Evolutionary conservation across 2,113 vertebrate species (phyloP).

Genomic region (Podiceps cristatus): DNA sequence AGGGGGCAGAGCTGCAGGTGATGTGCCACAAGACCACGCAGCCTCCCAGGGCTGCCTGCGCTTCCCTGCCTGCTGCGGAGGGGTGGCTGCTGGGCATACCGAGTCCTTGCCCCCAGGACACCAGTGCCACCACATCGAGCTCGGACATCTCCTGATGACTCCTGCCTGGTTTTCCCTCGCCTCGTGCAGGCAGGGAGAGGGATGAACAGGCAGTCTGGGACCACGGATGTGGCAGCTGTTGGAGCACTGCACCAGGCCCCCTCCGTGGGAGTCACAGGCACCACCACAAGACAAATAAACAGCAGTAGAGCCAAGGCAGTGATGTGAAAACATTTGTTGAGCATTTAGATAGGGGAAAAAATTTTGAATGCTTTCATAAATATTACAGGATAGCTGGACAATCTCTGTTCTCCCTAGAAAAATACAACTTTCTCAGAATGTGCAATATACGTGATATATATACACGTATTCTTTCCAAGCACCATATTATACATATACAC

Average conservation of each 20-base stretch:
- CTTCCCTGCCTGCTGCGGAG: not conserved
- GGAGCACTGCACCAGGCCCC: accelerated
- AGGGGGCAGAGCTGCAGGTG: too few relatives aligned
- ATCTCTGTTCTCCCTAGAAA: not conserved
- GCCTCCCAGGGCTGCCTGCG: not conserved
- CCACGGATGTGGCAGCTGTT: not conserved
- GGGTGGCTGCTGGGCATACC: too few relatives aligned
- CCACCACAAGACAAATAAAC: not conserved
- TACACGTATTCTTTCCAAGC: not conserved
- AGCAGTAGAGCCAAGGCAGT: not conserved
- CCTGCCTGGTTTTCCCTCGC: not conserved
- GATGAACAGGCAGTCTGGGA: not conserved
- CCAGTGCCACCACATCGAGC: not conserved
- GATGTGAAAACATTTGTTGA: not conserved
- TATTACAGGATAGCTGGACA: not conserved
- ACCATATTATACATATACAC: not conserved
- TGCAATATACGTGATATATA: not conserved
- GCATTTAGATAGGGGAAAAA: not conserved
- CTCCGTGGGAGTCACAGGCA: not conserved
- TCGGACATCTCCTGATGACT: not conserved
- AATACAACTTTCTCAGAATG: accelerated
- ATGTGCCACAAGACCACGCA: not conserved
- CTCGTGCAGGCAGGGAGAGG: not conserved
- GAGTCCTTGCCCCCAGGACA: not conserved
- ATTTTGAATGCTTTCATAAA: not conserved